Percentiles rank a stretch among this genome's conserved stretches.
These are phyloP conservation scores for Mormyrus hasselquistii DNA, from an alignment of 2,797 vertebrate genomes.

Conservation along the genomic window DNA sequence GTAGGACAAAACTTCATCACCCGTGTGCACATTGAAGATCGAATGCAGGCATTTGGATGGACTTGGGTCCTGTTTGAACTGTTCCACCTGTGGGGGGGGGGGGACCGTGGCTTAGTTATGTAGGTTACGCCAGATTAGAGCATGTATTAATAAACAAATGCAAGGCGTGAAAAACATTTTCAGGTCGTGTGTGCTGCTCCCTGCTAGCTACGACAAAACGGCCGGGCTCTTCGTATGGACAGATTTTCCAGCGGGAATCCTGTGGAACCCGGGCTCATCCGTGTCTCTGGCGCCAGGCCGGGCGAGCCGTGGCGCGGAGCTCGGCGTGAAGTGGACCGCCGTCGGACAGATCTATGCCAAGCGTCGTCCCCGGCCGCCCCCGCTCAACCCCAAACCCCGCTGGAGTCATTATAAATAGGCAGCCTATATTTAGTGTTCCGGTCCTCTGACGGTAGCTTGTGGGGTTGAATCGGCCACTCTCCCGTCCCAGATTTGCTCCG, in stretches of 20 bases:
- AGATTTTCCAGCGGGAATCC: background rate
- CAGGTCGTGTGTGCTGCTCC: background rate
- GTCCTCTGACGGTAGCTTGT: conserved; percentile 24
- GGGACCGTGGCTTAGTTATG: background rate
- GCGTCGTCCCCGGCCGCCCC: conserved; percentile 26
- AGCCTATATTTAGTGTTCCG: conserved; percentile 42
- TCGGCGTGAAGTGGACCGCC: background rate
- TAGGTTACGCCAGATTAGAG: background rate
- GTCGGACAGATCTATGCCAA: conserved; percentile 8
- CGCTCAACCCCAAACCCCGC: conserved; percentile 29
- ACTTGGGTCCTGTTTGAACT: conserved; percentile 91
- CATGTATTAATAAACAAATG: background rate
- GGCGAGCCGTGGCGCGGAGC: background rate
- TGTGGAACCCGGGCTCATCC: background rate
- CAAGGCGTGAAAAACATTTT: background rate
- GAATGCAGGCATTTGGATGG: conserved; percentile 89
- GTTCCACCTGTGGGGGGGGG: conserved; percentile 72
- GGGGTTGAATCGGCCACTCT: conserved; percentile 39
- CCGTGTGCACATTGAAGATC: conserved; percentile 76
- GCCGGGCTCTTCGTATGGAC: background rate
- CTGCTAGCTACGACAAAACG: background rate
- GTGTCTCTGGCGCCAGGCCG: background rate
- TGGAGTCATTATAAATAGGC: conserved; percentile 58
- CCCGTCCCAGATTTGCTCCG: conserved; percentile 52
- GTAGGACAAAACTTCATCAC: conserved; percentile 76